Percentiles rank a stretch among this genome's conserved stretches.
Evolutionary conservation across 1,140 invertebrate genomes (phyloP).

Genomic region (Drosophila sp.): DNA sequence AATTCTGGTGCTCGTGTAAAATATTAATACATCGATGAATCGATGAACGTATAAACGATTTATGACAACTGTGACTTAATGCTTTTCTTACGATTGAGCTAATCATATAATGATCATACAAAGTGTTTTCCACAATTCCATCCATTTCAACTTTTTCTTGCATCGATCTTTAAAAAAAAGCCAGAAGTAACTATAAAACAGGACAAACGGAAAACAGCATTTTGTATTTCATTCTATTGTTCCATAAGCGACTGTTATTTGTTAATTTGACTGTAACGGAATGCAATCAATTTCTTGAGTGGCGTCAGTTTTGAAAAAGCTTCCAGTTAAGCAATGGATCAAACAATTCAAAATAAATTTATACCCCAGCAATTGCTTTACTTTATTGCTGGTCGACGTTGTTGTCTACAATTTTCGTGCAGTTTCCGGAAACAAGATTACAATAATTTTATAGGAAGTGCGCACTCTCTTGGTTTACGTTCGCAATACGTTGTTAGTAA

Average conservation of each 20-base stretch:
- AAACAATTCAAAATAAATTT: constrained; percentile 52
- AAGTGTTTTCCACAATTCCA: too few relatives aligned
- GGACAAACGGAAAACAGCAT: too few relatives aligned
- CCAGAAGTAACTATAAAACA: too few relatives aligned
- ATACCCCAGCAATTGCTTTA: constrained; percentile 68
- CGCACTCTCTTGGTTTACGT: constrained; percentile 43
- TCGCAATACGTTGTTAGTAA: constrained; percentile 29
- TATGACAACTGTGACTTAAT: too few relatives aligned
- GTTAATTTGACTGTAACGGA: constrained; percentile 31
- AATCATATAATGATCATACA: too few relatives aligned
- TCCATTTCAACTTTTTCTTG: too few relatives aligned
- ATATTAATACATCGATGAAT: too few relatives aligned
- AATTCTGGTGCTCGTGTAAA: too few relatives aligned
- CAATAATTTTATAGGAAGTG: constrained; percentile 22
- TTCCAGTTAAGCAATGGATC: constrained; percentile 46
- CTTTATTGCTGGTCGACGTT: constrained; percentile 67
- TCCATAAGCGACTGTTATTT: not conserved
- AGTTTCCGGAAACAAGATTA: constrained; percentile 57
- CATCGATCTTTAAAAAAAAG: too few relatives aligned
- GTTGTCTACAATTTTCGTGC: constrained; percentile 67
- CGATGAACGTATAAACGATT: too few relatives aligned
- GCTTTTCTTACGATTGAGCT: too few relatives aligned
- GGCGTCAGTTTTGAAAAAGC: not conserved
- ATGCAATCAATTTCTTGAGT: not conserved
- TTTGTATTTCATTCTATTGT: constrained; percentile 10